A percentile compares a stretch with the other conserved stretches of the same genome.
phyloP scores from a whole-genome alignment of 30 jellyfish, hydroid and myxozoan genomes.

The Sanderia malayensis region DNA sequence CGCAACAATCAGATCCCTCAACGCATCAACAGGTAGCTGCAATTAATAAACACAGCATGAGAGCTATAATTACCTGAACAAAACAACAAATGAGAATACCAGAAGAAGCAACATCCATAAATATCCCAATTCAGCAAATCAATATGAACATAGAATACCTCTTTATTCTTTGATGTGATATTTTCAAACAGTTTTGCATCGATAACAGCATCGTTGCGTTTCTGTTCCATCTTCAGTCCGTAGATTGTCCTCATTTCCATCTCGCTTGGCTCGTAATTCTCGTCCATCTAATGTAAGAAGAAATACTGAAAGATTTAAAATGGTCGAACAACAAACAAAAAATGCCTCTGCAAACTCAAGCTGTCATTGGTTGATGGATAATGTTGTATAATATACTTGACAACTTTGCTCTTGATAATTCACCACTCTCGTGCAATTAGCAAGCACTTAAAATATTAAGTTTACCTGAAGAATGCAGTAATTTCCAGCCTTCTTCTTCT shows the following conservation, averaged over 20 bases:
- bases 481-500: constrained; percentile 89
- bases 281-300: constrained; percentile 62
- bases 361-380: too few species aligned
- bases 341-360: too few species aligned
- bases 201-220: constrained; percentile 71
- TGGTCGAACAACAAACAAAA: too few species aligned
- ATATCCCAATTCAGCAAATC: neutral
- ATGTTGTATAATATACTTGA: too few species aligned
- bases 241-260: constrained; percentile 78
- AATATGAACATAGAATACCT: constrained; percentile 28
- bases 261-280: constrained; percentile 68
- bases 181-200: constrained; percentile 65
- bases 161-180: constrained; percentile 63
- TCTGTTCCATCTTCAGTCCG: constrained; percentile 83
- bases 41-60: too few species aligned
- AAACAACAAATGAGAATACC: too few species aligned
- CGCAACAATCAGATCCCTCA: constrained; percentile 82
- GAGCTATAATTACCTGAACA: too few species aligned
- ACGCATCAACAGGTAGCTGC: constrained; percentile 70
- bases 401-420: too few species aligned
- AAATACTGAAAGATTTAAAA: too few species aligned
- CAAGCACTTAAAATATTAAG: too few species aligned
- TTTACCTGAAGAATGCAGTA: constrained; percentile 75
- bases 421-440: too few species aligned
- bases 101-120: neutral